phyloP scores from a whole-genome alignment of 2,113 vertebrate genomes.

The Holacanthus passer region DNA sequence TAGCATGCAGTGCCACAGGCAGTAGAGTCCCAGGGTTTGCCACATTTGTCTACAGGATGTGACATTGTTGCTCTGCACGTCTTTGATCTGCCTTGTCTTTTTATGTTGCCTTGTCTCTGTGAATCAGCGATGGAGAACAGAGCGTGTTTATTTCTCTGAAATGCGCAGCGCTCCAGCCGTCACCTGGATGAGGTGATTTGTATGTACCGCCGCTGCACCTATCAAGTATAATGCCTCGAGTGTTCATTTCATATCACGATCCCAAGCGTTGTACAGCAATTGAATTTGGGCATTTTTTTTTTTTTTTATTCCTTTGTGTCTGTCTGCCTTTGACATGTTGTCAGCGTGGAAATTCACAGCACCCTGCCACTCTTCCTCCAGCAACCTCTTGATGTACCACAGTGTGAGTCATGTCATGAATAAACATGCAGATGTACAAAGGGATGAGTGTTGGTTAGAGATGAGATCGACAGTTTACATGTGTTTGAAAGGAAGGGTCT shows the following conservation, averaged over 20 bases:
- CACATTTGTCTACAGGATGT: conserved; percentile 60
- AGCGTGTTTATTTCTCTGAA: conserved; percentile 53
- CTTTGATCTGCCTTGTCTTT: conserved; percentile 58
- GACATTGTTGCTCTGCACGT: conserved; percentile 51
- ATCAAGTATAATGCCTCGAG: conserved; percentile 57
- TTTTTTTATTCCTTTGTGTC: conserved; percentile 69
- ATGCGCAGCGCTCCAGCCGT: conserved; percentile 44
- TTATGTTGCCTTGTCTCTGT: conserved; percentile 44
- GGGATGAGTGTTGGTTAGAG: conserved; percentile 65
- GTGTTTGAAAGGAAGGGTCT: conserved; percentile 66
- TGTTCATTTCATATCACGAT: conserved; percentile 63
- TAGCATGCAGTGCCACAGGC: conserved; percentile 51
- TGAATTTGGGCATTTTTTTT: conserved; percentile 66
- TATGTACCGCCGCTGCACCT: conserved; percentile 49
- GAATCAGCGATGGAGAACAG: conserved; percentile 51
- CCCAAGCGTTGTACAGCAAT: conserved; percentile 43
- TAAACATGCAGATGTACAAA: conserved; percentile 76
- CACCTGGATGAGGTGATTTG: conserved; percentile 70
- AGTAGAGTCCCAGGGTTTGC: conserved; percentile 39
- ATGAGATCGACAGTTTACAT: conserved; percentile 77
- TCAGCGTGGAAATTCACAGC: conserved; percentile 69
- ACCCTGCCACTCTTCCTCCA: conserved; percentile 70
- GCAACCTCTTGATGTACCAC: conserved; percentile 76
- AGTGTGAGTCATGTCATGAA: conserved; percentile 71
- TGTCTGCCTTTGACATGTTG: conserved; percentile 71